phyloP scores from a whole-genome alignment of 1,140 invertebrate species.

The Heliconius hermathena region DNA sequence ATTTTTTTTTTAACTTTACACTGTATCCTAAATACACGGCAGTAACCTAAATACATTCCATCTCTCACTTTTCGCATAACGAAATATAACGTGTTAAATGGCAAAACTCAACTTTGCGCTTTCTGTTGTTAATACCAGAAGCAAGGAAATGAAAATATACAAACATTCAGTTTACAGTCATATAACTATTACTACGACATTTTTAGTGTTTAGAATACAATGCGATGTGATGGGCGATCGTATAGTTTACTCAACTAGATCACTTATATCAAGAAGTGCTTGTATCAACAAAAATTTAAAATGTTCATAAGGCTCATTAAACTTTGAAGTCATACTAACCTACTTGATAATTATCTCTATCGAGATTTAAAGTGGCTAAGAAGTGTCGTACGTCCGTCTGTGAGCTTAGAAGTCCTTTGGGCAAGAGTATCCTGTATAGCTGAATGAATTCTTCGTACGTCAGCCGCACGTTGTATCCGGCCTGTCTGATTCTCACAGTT shows the following conservation, averaged over 20 bases:
- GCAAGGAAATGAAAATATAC: no score
- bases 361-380: constrained; percentile 89
- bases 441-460: constrained; percentile 98
- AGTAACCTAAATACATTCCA: no score
- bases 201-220: no score
- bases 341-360: constrained; percentile 95
- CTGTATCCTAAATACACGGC: no score
- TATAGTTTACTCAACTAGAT: no score
- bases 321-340: constrained; percentile 78
- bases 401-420: constrained; percentile 91
- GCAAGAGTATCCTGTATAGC: constrained; percentile 93
- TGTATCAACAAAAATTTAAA: background rate
- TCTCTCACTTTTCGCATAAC: no score
- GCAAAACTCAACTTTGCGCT: no score
- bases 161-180: background rate
- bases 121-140: no score
- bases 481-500: constrained; percentile 96
- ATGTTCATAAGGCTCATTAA: constrained; percentile 14
- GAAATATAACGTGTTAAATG: no score
- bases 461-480: constrained; percentile 96
- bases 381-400: constrained; percentile 91
- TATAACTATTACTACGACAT: background rate
- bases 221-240: no score
- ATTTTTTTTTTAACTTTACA: background rate
- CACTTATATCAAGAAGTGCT: no score